Evolutionary conservation across 1,140 invertebrate species (phyloP), one percentile per base, ranked within the genome.

Genomic region (Galleria mellonella): DNA sequence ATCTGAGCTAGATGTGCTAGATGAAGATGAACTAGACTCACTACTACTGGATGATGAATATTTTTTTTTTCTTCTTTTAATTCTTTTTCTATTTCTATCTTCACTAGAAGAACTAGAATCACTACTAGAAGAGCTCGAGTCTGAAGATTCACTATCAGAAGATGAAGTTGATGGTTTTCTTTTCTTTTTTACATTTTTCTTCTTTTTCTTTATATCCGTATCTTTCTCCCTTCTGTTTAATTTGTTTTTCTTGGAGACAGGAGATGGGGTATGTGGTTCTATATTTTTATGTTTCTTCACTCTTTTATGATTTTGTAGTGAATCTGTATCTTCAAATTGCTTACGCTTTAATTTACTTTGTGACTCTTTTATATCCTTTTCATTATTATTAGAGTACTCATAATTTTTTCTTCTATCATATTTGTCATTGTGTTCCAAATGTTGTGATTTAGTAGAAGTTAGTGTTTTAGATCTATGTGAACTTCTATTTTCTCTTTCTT

Each of bases 101-200:
- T 72, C 74, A 63, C 74, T 74, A 10, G 76, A 81, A 23, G 75
- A 71, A 47, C 64, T 79, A 15, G 71, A 64, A 11, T 71, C 70
- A 57, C 72, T 78, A 47, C 60, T 76, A 4, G 77, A 74, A 32
- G 71, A 65, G 55, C 65, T 79, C 9, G 62, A 52, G 11, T 76
- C 68, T 15, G 77, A 72, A 15, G 75, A 72, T 6, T 61, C 57
- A 57, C 54, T 69, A 17, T 76, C 72, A 29, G 74, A 72, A 40
- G 70, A 69, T 50, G 78, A 76, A 12, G 71, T 73, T 17, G 75
- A 81, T 4, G 36, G 51, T 55, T 77, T 73, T 38, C 63, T 63
- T 36, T 66, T 73, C 29, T 62, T 73, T 55, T 72, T 77, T 8
- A 7, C 44, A 8, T 36, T 43, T 23, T 51, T 58, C 30, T 32